These are phyloP conservation scores for Drosophila neonasuta DNA, from an alignment of 2,888 invertebrate genomes.

Conservation along the genomic window DNA sequence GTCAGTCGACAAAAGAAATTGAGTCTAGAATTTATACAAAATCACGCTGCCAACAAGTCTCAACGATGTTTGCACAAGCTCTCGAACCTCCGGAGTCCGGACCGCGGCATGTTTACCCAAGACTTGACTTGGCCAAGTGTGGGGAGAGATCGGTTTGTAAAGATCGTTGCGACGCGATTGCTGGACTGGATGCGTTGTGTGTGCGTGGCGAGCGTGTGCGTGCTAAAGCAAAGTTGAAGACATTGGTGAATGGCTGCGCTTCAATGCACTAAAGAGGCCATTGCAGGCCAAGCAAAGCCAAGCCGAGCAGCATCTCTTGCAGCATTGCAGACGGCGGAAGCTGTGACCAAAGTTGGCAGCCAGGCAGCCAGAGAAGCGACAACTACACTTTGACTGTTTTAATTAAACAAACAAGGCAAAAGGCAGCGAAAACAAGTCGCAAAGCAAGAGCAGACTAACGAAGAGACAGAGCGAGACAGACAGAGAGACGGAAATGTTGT, in stretches of 20 bases:
- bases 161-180: constrained; percentile 38
- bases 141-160: constrained; percentile 23
- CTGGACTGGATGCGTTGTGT: constrained; percentile 11
- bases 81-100: constrained; percentile 38
- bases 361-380: constrained; percentile 24
- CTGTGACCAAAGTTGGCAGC: constrained; percentile 74
- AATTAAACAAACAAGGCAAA: constrained; percentile 71
- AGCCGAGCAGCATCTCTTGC: constrained; percentile 12
- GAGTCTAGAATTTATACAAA: constrained; percentile 68
- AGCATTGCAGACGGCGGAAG: constrained; percentile 63
- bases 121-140: constrained; percentile 51
- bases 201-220: constrained; percentile 32
- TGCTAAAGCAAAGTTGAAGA: constrained; percentile 42
- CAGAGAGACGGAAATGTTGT: constrained; percentile 10
- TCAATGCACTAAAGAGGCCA: constrained; percentile 68
- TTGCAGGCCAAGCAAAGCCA: constrained; percentile 6
- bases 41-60: constrained; percentile 78
- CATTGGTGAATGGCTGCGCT: constrained; percentile 74
- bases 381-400: constrained; percentile 61
- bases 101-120: constrained; percentile 68
- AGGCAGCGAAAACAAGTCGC: constrained; percentile 29
- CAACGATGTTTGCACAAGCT: constrained; percentile 74
- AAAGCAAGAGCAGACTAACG: constrained; percentile 21
- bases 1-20: constrained; percentile 26
- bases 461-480: neutral